Evolutionary conservation across 1,140 invertebrate genomes (phyloP).

Genomic region (Dinoponera quadriceps): DNA sequence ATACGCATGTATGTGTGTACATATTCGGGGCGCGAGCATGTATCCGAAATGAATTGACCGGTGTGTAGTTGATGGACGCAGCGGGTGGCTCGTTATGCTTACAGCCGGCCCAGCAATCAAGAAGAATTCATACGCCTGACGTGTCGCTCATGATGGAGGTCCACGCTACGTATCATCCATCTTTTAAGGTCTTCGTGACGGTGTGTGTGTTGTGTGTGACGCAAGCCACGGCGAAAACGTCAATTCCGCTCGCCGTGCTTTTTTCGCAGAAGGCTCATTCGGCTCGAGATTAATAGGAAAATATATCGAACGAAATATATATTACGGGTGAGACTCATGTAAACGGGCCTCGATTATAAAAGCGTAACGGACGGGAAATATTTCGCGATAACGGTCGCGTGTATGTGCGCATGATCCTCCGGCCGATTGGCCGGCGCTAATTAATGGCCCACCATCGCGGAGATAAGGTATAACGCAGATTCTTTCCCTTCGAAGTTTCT

Average conservation of each 20-base stretch:
- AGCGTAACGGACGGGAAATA: background rate
- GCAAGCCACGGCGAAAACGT: slow-evolving; percentile 53
- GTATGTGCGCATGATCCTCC: background rate
- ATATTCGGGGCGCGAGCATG: slow-evolving; percentile 42
- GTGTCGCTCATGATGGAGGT: slow-evolving; percentile 85
- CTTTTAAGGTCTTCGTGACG: slow-evolving; percentile 74
- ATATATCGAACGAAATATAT: too few species aligned
- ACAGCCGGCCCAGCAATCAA: slow-evolving; percentile 80
- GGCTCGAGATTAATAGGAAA: background rate
- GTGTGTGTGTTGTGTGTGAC: slow-evolving; percentile 25
- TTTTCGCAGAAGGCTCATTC: slow-evolving; percentile 37
- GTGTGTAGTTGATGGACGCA: slow-evolving; percentile 83
- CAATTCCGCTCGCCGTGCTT: slow-evolving; percentile 12
- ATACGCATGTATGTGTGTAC: background rate
- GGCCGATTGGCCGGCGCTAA: slow-evolving; percentile 55
- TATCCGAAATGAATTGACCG: slow-evolving; percentile 82
- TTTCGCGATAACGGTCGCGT: slow-evolving; percentile 40
- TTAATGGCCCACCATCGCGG: slow-evolving; percentile 62
- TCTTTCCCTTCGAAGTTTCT: slow-evolving; percentile 81
- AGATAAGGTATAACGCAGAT: slow-evolving; percentile 71
- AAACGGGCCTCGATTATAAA: background rate
- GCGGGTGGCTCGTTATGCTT: slow-evolving; percentile 84
- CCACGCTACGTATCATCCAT: slow-evolving; percentile 81
- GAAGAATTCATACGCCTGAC: slow-evolving; percentile 83
- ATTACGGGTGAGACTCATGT: background rate